Evolutionary conservation across 1,140 invertebrate species (phyloP), one percentile per base, ranked within the genome.

Genomic region (Caerostris darwini): DNA sequence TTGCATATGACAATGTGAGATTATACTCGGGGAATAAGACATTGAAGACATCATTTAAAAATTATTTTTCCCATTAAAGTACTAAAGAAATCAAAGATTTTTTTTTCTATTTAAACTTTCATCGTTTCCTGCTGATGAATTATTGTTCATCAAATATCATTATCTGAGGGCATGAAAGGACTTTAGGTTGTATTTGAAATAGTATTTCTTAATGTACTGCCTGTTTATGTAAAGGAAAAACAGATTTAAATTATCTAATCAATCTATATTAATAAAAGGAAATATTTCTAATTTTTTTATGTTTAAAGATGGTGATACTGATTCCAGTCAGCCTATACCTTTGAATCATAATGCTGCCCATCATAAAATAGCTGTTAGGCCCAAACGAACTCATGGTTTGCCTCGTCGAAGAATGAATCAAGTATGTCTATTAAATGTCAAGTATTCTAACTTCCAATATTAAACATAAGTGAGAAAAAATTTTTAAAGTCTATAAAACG

Each of bases 331-430:
- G 10, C 96, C 97, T 94, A 95, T 95, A 10, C 97, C 97, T 67
- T 96, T 98, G 85, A 98, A 97, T 95, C 98, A 98, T 95, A 97
- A 97, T n/a, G 98, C 97, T 19, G 98, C 97, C 61, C 97, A 97
- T 93, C 97, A 98, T 96, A 97, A 97, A 96, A 98, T 98, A 96
- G 97, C 97, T 64, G 97, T 98, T 64, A 96, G 97, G 58, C 97
- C 98, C n/a, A 97, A 97, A 94, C 96, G 97, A 95, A 98, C 97
- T 50, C 97, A 98, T 95, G 97, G 97, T 53, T 97, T 97, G 34
- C 97, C 97, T 7, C 96, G 97, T 57, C 96, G 97, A 93, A 96
- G 97, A 95, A 86, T 82, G 82, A 88, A 89, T 58, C 94, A 94
- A 86, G 93, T 92, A 83, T 7, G 53, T 61, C 4, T 67, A 64